Evolutionary conservation across 2,888 invertebrate species (phyloP).

Genomic region (Napeogenes sylphis): DNA sequence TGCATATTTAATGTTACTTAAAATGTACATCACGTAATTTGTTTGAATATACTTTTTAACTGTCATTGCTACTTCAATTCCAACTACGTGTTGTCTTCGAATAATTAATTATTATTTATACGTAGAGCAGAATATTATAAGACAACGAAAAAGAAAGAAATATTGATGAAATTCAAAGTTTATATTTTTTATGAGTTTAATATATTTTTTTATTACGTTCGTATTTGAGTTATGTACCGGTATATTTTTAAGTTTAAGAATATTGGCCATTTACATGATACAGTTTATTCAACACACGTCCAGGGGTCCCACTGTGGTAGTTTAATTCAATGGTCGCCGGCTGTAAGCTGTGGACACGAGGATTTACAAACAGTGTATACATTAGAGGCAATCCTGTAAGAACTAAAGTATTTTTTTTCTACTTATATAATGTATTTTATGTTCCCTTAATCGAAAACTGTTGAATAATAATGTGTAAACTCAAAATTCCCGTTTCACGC

Average conservation of each 20-base stretch:
- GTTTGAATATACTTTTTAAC: not conserved
- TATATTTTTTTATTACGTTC: too few relatives aligned
- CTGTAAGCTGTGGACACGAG: constrained; percentile 39
- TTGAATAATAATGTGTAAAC: too few relatives aligned
- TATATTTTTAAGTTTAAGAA: not conserved
- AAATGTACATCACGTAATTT: not conserved
- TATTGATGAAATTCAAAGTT: not conserved
- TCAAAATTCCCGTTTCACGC: too few relatives aligned
- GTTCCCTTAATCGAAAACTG: too few relatives aligned
- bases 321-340: constrained; percentile 57
- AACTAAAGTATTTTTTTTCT: not conserved
- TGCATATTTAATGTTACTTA: not conserved
- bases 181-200: too few relatives aligned
- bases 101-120: not conserved
- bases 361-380: constrained; percentile 41
- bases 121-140: not conserved
- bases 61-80: not conserved
- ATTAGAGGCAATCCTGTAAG: not conserved
- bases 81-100: not conserved
- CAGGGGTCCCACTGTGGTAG: constrained; percentile 50
- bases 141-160: not conserved
- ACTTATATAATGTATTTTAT: not conserved
- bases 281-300: constrained; percentile 48
- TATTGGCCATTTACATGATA: not conserved
- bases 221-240: too few relatives aligned